These are phyloP conservation scores for Rhyacophila brunnea DNA, from an alignment of 1,140 invertebrate genomes.

Conservation along the genomic window DNA sequence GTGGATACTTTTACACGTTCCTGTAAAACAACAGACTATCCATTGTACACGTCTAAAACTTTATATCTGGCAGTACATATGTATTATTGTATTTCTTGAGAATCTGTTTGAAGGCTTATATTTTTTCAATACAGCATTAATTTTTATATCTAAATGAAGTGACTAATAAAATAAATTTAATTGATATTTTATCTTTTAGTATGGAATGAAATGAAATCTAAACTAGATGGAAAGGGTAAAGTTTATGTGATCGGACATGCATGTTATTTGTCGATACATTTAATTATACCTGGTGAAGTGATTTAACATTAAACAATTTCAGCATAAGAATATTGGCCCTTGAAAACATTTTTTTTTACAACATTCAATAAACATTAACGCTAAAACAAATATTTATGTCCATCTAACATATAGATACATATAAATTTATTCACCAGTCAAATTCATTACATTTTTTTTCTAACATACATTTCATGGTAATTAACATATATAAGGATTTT, in stretches of 20 bases:
- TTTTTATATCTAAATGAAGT: too few relatives aligned
- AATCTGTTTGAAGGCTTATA: too few relatives aligned
- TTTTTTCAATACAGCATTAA: too few relatives aligned
- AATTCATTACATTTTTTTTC: not conserved
- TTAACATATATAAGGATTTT: not conserved
- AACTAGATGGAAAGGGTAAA: too few relatives aligned
- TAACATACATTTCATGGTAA: not conserved
- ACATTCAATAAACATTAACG: not conserved
- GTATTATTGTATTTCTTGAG: too few relatives aligned
- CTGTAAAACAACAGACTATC: too few relatives aligned
- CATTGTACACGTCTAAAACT: too few relatives aligned
- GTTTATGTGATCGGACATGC: not conserved
- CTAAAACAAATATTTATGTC: not conserved
- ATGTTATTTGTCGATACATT: not conserved
- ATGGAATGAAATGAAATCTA: too few relatives aligned
- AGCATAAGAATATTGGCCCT: conserved; percentile 31
- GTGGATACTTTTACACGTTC: too few relatives aligned
- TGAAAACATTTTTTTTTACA: conserved; percentile 11
- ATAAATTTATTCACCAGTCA: not conserved
- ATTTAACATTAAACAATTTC: conserved; percentile 3
- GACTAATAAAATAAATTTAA: too few relatives aligned
- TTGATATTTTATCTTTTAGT: too few relatives aligned
- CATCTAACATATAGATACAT: not conserved
- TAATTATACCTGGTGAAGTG: not conserved
- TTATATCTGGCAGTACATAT: too few relatives aligned